Base-by-base conservation (phyloP, 2,888 invertebrate species). In the Pristionchus arcanus region DNA sequence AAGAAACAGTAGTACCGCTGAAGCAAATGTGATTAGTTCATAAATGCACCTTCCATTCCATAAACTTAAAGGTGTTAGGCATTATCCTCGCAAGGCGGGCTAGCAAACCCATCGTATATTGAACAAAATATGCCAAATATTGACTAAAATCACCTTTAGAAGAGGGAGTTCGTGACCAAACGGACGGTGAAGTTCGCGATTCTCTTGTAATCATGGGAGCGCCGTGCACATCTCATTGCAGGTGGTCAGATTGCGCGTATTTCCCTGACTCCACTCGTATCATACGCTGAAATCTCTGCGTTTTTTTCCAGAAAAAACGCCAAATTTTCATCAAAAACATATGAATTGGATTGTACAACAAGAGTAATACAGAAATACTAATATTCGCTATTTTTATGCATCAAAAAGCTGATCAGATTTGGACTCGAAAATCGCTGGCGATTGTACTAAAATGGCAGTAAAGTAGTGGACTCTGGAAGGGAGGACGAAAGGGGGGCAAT, bases 191-290 rank as follows among this genome's bases (percentile, higher is more conserved):
- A 28, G 81, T 53, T 81, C 81, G 49, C 81, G 81, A 81, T 81
- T 49, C 81, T 81, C 81, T 49, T 81, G 81, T n/a, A 53, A 81
- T 81, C 81, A 81, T 81, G 81, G 49, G 81, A 81, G 28, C 81
- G 28, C 81, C 49, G 34, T 3, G 42, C 81, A 28, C 81, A 81
- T 81, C 25, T 81, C 81, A 81, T 81, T 49, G 81, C 81, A 77
- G 77, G 77, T 25, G n/a, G 34, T 25, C 21, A 34, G 77, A 53
- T 9, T 63, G 25, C 25, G 15, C 37, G 42, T 7, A 25, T 9
- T 21, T 81, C 13, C 42, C 28, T 53, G 49, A n/a, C 42, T 49
- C n/a, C 25, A 13, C 5, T 21, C 74, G 5, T 15, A 21, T 81
- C 81, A n/a, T 16, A 81, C 42, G n/a, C 81, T 81, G 49, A 13